Percentiles rank a stretch among this genome's conserved stretches.
These are phyloP conservation scores for Heliconius aoede DNA, from an alignment of 2,888 invertebrate species.

Conservation along the genomic window DNA sequence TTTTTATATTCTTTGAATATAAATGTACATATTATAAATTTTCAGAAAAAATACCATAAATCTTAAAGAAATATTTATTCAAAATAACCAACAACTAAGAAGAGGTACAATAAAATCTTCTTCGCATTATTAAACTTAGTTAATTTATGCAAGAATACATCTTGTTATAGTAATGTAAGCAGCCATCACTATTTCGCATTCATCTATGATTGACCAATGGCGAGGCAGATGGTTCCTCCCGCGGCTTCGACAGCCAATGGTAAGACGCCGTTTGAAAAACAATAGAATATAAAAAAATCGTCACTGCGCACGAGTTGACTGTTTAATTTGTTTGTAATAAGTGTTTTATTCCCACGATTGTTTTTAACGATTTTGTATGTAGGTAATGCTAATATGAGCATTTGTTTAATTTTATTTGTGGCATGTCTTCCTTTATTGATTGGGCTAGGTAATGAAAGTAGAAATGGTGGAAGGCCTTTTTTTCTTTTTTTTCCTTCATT, in stretches of 20 bases:
- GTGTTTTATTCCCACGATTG: not conserved
- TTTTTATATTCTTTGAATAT: no score
- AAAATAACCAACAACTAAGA: not conserved
- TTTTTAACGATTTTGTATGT: not conserved
- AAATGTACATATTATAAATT: not conserved
- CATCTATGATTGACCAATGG: constrained; percentile 70
- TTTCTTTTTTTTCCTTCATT: no score
- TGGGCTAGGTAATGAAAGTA: not conserved
- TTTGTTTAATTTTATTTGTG: no score
- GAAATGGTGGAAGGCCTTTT: no score
- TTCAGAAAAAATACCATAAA: not conserved
- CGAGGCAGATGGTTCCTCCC: constrained; percentile 65
- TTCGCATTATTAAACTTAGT: constrained; percentile 54
- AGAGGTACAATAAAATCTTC: constrained; percentile 54
- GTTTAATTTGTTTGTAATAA: constrained; percentile 64
- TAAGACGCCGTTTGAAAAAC: constrained; percentile 75
- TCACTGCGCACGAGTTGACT: constrained; percentile 70
- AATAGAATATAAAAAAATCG: constrained; percentile 82
- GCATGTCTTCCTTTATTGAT: not conserved
- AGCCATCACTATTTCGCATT: constrained; percentile 80
- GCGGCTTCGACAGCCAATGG: constrained; percentile 67
- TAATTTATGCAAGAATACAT: constrained; percentile 79
- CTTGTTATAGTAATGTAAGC: constrained; percentile 72
- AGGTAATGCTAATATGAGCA: no score
- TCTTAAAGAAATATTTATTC: not conserved